Evolutionary conservation across 1,140 invertebrate genomes (phyloP).

Genomic region (Drosophila jambulina): DNA sequence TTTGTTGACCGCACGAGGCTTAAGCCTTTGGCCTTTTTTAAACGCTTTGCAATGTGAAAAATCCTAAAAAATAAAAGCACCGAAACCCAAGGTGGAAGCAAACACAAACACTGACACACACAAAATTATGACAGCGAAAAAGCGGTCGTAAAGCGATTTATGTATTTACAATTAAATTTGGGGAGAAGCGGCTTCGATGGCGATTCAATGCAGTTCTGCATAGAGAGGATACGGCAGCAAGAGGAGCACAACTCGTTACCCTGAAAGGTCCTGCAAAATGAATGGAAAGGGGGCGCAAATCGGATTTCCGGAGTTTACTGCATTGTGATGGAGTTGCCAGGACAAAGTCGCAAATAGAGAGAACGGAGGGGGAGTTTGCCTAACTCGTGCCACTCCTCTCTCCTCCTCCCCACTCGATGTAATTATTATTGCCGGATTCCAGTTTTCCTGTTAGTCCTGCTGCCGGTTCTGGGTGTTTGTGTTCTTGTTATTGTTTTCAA

Average conservation of each 20-base stretch:
- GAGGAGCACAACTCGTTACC: slow-evolving; percentile 4
- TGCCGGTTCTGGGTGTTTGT: slow-evolving; percentile 25
- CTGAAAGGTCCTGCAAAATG: slow-evolving; percentile 15
- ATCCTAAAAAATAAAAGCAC: slow-evolving; percentile 36
- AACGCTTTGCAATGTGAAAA: slow-evolving; percentile 48
- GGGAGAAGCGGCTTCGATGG: slow-evolving; percentile 11
- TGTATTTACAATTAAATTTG: slow-evolving; percentile 36
- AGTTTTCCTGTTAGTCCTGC: slow-evolving; percentile 30
- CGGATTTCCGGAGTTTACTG: slow-evolving; percentile 49
- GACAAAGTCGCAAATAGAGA: slow-evolving; percentile 42
- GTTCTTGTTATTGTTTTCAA: slow-evolving; percentile 44
- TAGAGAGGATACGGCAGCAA: slow-evolving; percentile 11
- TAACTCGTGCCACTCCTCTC: not conserved
- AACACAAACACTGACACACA: not conserved
- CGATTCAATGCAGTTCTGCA: slow-evolving; percentile 27
- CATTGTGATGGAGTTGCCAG: slow-evolving; percentile 47
- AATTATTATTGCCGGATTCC: slow-evolving; percentile 53
- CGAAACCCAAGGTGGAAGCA: slow-evolving; percentile 14
- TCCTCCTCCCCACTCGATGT: slow-evolving; percentile 19
- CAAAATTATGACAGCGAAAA: slow-evolving; percentile 33
- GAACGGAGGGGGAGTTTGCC: not conserved
- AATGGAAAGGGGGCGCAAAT: slow-evolving; percentile 30
- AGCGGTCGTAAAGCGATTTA: slow-evolving; percentile 38
- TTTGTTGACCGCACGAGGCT: slow-evolving; percentile 50
- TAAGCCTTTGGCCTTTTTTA: slow-evolving; percentile 53